Percentiles rank a stretch among this genome's conserved stretches.
These are phyloP conservation scores for Lithophane ornitopus DNA, from an alignment of 2,888 invertebrate species.

Conservation along the genomic window DNA sequence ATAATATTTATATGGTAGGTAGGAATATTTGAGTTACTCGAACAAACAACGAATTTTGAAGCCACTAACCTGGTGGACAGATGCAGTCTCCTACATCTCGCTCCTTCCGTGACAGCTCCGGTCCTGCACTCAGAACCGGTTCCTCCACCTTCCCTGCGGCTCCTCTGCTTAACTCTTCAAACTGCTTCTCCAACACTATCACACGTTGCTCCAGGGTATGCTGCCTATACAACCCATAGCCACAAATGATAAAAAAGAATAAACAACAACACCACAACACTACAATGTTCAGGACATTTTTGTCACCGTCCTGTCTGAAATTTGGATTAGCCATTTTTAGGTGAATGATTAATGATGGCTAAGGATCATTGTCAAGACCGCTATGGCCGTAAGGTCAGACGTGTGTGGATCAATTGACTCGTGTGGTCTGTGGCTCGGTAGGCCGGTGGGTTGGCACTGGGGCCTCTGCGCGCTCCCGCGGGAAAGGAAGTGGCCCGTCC, in stretches of 20 bases:
- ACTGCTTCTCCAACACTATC: conserved; percentile 80
- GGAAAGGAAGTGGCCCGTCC: conserved; percentile 88
- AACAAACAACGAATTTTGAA: not conserved
- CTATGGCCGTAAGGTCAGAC: conserved; percentile 66
- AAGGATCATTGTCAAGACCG: conserved; percentile 73
- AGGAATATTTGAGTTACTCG: not conserved
- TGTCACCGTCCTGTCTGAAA: conserved; percentile 74
- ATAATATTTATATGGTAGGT: not conserved
- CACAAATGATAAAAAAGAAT: conserved; percentile 81
- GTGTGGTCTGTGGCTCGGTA: conserved; percentile 64
- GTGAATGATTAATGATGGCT: conserved; percentile 59
- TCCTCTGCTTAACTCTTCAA: conserved; percentile 68
- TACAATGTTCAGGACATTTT: conserved; percentile 81
- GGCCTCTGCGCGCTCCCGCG: conserved; percentile 78
- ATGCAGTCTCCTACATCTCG: conserved; percentile 85
- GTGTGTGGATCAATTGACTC: conserved; percentile 57
- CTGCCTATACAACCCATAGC: conserved; percentile 84
- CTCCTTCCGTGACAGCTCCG: conserved; percentile 76
- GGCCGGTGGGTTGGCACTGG: conserved; percentile 70
- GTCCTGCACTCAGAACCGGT: conserved; percentile 59
- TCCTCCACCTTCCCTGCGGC: conserved; percentile 61
- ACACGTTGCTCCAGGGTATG: conserved; percentile 84
- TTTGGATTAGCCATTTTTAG: conserved; percentile 79
- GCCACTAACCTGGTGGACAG: conserved; percentile 85
- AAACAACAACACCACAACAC: conserved; percentile 87